These are phyloP conservation scores for Siniperca obscura DNA, from an alignment of 2,797 vertebrate genomes.

Conservation along the genomic window DNA sequence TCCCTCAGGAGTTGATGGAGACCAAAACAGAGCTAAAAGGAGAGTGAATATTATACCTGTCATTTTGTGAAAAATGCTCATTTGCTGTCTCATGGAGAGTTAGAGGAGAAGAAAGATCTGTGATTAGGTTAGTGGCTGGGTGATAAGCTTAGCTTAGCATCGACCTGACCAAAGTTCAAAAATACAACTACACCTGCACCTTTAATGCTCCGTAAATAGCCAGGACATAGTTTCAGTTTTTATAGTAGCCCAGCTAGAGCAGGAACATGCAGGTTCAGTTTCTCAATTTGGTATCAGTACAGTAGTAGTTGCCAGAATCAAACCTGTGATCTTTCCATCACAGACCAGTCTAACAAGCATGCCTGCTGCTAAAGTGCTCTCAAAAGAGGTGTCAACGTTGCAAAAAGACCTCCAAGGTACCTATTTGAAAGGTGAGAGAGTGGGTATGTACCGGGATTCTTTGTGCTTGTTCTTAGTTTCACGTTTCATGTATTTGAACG, in stretches of 20 bases:
- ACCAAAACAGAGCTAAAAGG: not conserved
- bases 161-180: not conserved
- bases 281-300: slow-evolving; percentile 2
- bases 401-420: slow-evolving; percentile 53
- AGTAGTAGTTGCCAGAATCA: not conserved
- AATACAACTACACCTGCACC: not conserved
- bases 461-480: slow-evolving; percentile 74
- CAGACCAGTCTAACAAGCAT: slow-evolving; percentile 35
- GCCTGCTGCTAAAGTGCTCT: slow-evolving; percentile 15
- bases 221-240: too few species aligned
- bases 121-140: not conserved
- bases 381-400: slow-evolving; percentile 42
- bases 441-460: slow-evolving; percentile 51
- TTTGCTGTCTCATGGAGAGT: not conserved
- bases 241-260: not conserved
- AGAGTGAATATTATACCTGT: not conserved
- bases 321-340: slow-evolving; percentile 41
- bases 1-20: not conserved
- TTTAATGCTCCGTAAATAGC: too few species aligned
- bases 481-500: slow-evolving; percentile 73
- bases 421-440: slow-evolving; percentile 71
- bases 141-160: not conserved
- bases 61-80: not conserved
- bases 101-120: not conserved
- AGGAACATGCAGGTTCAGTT: slow-evolving; percentile 12